These are phyloP conservation scores for Ormyrus nitidulus DNA, from an alignment of 2,888 invertebrate species.

Conservation along the genomic window DNA sequence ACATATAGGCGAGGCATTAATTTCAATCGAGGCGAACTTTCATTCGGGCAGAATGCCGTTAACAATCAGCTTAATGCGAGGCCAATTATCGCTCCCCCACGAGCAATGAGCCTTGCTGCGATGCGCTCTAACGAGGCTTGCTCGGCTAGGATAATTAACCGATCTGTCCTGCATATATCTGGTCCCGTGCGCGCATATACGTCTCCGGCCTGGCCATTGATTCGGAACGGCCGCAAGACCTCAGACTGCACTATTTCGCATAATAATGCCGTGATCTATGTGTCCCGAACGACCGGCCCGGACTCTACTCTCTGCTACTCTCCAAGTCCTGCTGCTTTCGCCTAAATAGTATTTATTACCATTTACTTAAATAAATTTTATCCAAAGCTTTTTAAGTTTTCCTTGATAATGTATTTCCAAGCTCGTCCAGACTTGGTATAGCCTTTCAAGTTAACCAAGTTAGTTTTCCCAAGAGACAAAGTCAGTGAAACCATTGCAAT, in stretches of 20 bases:
- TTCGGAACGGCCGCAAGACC: background rate
- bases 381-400: no score
- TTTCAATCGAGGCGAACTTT: conserved; percentile 40
- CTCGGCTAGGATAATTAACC: conserved; percentile 42
- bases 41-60: conserved; percentile 38
- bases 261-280: conserved; percentile 6
- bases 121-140: conserved; percentile 26
- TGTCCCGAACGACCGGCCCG: no score
- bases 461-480: no score
- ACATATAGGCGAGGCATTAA: conserved; percentile 17
- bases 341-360: no score
- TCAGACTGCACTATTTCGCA: conserved; percentile 19
- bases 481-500: no score
- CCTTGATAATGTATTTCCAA: no score
- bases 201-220: conserved; percentile 25
- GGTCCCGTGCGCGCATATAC: background rate
- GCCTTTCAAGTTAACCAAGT: no score
- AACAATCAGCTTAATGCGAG: conserved; percentile 49
- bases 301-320: no score
- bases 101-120: conserved; percentile 2
- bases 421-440: no score
- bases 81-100: conserved; percentile 40
- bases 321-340: no score
- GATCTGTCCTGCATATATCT: conserved; percentile 11
- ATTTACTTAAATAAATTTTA: no score